Evolutionary conservation across 2,888 invertebrate genomes (phyloP), one percentile per base, ranked within the genome.

Genomic region (Pheosia gnoma): DNA sequence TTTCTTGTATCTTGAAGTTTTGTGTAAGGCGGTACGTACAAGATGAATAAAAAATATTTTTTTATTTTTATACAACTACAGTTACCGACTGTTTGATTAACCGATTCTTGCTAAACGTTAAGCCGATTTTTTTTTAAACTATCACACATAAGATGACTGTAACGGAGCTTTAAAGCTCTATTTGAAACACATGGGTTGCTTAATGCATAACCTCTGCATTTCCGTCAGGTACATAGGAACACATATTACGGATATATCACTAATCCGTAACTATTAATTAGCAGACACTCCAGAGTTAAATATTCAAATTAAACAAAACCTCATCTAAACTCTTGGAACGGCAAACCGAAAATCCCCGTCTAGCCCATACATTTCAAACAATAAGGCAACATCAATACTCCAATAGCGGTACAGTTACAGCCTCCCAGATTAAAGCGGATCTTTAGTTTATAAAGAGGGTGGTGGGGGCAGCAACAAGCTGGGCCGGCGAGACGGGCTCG

Each of bases 401-500:
- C 36, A 55, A 60, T 63, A 45, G 61, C 58, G 52, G 56, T 67
- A 63, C 71, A 65, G 67, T 68, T 57, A 67, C 71, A 67, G 61
- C 64, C 75, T 71, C 68, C 71, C 75, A 71, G 78, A 78, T 77
- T 75, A 75, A 75, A 77, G 69, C 71, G 71, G 75, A 78, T 73
- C 72, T 74, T 72, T 75, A 72, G 71, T 70, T 66, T 67, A 66
- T 55, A 39, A 60, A 63, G 66, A 63, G 71, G 77, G 75, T 69
- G 74, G 68, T 72, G 75, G 78, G 74, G 71, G 74, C 82, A 83
- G 85, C 83, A 85, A 85, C 86, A 83, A 83, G 83, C 81, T 77
- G 72, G 74, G 74, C 68, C 74, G 76, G 76, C 83, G 84, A 82
- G 86, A 83, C 84, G 82, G 78, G 79, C 75, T 79, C 88, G 88